Evolutionary conservation across 2,113 vertebrate genomes (phyloP), one percentile per base, ranked within the genome.

Genomic region (Propithecus coquereli): DNA sequence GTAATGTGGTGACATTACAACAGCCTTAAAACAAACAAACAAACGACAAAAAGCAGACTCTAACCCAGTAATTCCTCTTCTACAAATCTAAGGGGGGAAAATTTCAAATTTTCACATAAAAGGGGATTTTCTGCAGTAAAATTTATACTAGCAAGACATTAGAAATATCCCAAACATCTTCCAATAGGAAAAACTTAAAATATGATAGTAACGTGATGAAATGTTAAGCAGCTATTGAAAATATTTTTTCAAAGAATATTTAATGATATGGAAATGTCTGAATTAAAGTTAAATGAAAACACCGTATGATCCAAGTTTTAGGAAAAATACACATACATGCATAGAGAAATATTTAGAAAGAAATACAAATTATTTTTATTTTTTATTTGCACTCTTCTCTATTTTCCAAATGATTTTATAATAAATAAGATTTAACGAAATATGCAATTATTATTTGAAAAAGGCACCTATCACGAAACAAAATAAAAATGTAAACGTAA

Each of bases 91-190:
- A 57, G 5, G 8, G 8, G 8, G 9, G 9, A 25, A 32, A 61
- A 96, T 73, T 86, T 40, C 34, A 80, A 91, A 81, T 45, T 50
- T 43, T 89, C 94, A 74, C 13, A 5, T 83, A 91, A 80, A 80
- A 94, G 9, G 10, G 37, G 54, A 89, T 59, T 80, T 22, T 92
- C 34, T 90, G 9, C 17, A 50, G 34, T 73, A 43, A 95, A 96
- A 96, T 66, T 70, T 70, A 89, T 13, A 90, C 25, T 61, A 76
- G 20, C 68, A 94, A 96, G 57, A 57, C 59, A 86, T 66, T 74
- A 61, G 52, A 93, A 94, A 93, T 63, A 92, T 22, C 22, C 14
- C 52, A 83, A 92, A 97, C 11, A 96, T 76, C 30, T 88, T 25
- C 45, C 50, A 94, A 66, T 13, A 76, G 43, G 32, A 84, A 95